Evolutionary conservation across 2,888 invertebrate species (phyloP), one percentile per base, ranked within the genome.

Genomic region (Rhagonycha lutea): DNA sequence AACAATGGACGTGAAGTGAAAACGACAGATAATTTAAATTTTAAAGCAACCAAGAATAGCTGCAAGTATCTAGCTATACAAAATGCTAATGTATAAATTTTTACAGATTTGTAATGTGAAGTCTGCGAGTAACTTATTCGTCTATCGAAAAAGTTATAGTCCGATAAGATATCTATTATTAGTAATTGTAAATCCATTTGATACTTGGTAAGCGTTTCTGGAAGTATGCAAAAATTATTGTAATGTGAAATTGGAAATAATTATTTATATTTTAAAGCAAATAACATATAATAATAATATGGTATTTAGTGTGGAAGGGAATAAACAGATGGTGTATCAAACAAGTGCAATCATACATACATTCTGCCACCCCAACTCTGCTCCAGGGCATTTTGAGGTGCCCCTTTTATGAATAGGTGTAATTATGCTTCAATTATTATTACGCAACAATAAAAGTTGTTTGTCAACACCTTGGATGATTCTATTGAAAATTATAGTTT

Each of bases 361-460:
- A n/a, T 7, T 47, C 72, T 65, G 23, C 75, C 68, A 68, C 77
- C 77, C 75, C 68, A 65, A 67, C 61, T 68, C 47, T 47, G 70
- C 75, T 69, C 68, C 18, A 24, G 75, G 75, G 73, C 61, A 60
- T 71, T 74, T 74, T 65, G 23, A 61, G 60, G 69, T 73, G 73
- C 73, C 70, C 77, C 77, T 72, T 74, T 73, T 70, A 74, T 72
- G 74, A 77, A 77, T 77, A 67, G 63, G 78, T 77, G 77, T 81
- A 82, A 82, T 82, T 81, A 81, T 77, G 75, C 68, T 78, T 77
- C 80, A 80, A 81, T 81, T 79, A 82, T 81, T 81, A 80, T 81
- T 80, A 78, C 73, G 61, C 76, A 78, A 81, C 77, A 82, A 82
- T 81, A 80, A 81, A 81, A 74, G 78, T 80, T 81, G 80, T 82